Percentiles rank a stretch among this genome's conserved stretches.
phyloP scores from a whole-genome alignment of 2,113 vertebrate genomes.

The Tupaia tana region DNA sequence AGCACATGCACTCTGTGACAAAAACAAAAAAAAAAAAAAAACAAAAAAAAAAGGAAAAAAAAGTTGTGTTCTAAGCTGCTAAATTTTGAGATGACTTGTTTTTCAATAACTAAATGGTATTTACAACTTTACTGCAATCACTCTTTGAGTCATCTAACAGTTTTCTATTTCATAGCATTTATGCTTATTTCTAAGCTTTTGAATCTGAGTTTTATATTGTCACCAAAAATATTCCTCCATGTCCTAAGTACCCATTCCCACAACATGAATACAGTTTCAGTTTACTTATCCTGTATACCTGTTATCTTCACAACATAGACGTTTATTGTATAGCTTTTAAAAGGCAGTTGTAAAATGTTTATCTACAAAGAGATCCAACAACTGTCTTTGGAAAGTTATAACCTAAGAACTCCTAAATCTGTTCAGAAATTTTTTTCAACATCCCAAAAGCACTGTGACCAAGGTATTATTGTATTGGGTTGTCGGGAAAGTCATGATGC shows the following conservation, averaged over 20 bases:
- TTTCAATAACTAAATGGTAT: not conserved
- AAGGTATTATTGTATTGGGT: not conserved
- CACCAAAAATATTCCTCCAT: not conserved
- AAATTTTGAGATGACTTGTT: not conserved
- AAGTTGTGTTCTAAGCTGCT: not conserved
- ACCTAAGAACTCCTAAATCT: not conserved
- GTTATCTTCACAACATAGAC: not conserved
- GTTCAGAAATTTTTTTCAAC: not conserved
- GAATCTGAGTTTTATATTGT: not conserved
- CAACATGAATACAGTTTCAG: not conserved
- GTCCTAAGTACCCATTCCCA: not conserved
- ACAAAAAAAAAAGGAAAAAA: not conserved
- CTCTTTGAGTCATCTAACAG: not conserved
- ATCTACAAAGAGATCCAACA: not conserved
- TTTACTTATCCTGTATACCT: not conserved
- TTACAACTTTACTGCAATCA: not conserved
- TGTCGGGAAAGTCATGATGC: no score
- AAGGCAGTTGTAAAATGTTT: conserved; percentile 7
- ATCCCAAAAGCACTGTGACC: not conserved
- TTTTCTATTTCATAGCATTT: not conserved
- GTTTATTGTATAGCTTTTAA: not conserved
- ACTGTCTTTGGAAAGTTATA: not conserved
- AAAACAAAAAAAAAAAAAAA: not conserved
- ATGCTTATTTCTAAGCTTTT: not conserved
- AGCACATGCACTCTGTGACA: no score